These are phyloP conservation scores for Peromyscus melanophrys DNA, from an alignment of 2,797 vertebrate genomes.

Conservation along the genomic window DNA sequence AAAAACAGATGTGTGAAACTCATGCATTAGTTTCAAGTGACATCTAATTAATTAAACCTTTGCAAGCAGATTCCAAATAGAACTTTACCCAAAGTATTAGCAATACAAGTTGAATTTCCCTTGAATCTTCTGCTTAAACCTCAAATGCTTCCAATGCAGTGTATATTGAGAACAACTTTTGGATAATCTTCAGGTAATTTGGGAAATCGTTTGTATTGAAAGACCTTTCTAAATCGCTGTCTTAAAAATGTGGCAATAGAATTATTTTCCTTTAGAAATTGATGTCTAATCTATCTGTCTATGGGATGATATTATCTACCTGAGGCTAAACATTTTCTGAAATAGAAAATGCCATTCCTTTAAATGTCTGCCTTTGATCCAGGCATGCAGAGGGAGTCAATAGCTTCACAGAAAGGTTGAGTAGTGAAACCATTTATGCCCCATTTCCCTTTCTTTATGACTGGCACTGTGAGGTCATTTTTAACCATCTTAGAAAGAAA, in stretches of 20 bases:
- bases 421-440: not conserved
- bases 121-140: conserved; percentile 48
- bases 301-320: not conserved
- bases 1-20: conserved; percentile 72
- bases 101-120: conserved; percentile 34
- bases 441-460: not conserved
- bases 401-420: conserved; percentile 31
- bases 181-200: not conserved
- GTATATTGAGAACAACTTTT: not conserved
- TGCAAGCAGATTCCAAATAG: conserved; percentile 50
- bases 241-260: conserved; percentile 24
- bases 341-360: conserved; percentile 1
- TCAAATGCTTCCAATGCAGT: not conserved
- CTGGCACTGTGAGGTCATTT: not conserved
- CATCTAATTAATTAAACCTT: conserved; percentile 75
- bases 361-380: conserved; percentile 29
- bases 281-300: not conserved
- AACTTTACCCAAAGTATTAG: conserved; percentile 51
- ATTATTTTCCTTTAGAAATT: conserved; percentile 63
- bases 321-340: not conserved
- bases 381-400: not conserved
- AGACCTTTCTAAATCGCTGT: conserved; percentile 28
- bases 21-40: conserved; percentile 62
- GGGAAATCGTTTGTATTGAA: not conserved
- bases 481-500: conserved; percentile 26